Evolutionary conservation across 1,140 invertebrate genomes (phyloP).

Genomic region (Magallana gigas): DNA sequence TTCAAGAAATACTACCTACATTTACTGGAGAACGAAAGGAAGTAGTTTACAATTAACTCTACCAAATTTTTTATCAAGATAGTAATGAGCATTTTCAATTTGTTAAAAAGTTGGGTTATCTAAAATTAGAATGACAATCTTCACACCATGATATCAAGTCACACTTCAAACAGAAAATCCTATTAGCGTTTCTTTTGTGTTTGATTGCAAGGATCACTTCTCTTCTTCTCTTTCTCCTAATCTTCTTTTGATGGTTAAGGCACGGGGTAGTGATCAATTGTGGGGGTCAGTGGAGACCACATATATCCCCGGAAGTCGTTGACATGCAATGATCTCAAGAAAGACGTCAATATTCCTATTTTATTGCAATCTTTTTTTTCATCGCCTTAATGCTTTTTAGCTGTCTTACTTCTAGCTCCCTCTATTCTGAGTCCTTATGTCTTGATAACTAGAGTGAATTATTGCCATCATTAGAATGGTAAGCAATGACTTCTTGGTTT

Average conservation of each 20-base stretch:
- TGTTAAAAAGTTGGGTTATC: neutral
- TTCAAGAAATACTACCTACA: no score
- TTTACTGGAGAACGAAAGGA: no score
- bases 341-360: constrained; percentile 33
- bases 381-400: neutral
- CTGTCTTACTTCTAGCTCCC: neutral
- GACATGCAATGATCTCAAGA: neutral
- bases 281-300: neutral
- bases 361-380: neutral
- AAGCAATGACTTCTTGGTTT: no score
- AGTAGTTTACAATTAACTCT: no score
- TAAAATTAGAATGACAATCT: neutral
- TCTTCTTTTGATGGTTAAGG: constrained; percentile 11
- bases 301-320: constrained; percentile 21
- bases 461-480: no score
- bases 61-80: no score
- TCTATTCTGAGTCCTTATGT: no score
- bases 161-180: constrained; percentile 23
- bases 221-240: neutral
- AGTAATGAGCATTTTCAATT: no score
- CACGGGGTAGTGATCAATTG: constrained; percentile 8
- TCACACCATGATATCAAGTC: neutral
- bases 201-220: neutral
- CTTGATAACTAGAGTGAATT: no score
- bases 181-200: constrained; percentile 21